These are phyloP conservation scores for Hippocampus barbouri DNA, from an alignment of 2,113 vertebrate genomes.

Conservation along the genomic window DNA sequence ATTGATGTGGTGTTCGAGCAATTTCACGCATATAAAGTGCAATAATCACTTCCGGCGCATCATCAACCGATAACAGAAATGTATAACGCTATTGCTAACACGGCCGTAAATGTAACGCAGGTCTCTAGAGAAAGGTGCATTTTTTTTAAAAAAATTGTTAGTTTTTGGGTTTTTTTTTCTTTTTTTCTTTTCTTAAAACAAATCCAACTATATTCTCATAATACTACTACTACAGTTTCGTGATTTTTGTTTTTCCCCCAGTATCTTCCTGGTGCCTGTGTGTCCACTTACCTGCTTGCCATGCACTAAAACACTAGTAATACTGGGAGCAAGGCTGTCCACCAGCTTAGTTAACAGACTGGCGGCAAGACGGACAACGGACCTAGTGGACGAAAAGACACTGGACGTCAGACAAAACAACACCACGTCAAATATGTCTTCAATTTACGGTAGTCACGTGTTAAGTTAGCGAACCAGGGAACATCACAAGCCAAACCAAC, in stretches of 20 bases:
- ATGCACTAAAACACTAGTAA: slow-evolving; percentile 99
- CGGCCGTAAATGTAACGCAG: neutral
- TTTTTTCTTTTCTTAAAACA: neutral
- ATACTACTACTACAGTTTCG: neutral
- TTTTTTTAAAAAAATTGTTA: no score
- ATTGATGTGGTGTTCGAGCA: slow-evolving; percentile 15
- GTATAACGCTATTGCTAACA: no score
- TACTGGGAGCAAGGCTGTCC: slow-evolving; percentile 99
- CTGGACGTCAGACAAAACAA: neutral
- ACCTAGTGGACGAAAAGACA: slow-evolving; percentile 84
- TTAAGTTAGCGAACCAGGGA: no score
- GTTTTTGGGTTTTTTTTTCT: neutral
- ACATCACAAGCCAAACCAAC: neutral
- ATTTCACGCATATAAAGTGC: no score
- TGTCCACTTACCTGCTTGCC: slow-evolving; percentile 96
- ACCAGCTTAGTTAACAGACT: slow-evolving; percentile 99
- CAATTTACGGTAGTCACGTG: neutral
- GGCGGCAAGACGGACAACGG: slow-evolving; percentile 94
- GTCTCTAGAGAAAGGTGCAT: neutral
- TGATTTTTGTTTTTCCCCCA: neutral
- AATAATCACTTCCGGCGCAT: no score
- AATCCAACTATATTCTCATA: neutral
- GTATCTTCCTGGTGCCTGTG: slow-evolving; percentile 19
- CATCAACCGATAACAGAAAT: no score
- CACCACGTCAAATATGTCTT: neutral